phyloP scores from a whole-genome alignment of 2,888 invertebrate species.

The Drosophila quasianomalipes region DNA sequence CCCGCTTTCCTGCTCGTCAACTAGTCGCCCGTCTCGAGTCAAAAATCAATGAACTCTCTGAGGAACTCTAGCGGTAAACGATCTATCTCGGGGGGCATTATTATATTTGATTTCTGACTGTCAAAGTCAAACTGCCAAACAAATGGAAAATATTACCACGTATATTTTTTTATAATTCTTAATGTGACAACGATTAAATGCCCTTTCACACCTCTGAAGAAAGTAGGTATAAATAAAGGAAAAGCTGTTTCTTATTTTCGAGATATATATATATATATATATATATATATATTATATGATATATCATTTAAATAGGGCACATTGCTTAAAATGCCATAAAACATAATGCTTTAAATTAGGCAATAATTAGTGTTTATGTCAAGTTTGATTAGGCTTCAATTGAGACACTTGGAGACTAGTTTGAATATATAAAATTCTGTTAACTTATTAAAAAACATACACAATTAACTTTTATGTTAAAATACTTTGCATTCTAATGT shows the following conservation, averaged over 20 bases:
- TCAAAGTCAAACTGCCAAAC: constrained; percentile 5
- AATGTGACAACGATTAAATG: background rate
- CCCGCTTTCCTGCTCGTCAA: constrained; percentile 10
- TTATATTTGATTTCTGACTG: constrained; percentile 37
- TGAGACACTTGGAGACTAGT: background rate
- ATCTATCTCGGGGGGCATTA: constrained; percentile 64
- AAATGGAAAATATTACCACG: background rate
- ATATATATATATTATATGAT: background rate
- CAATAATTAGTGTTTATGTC: background rate
- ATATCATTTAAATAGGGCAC: background rate
- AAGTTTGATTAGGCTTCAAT: background rate
- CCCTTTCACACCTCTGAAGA: background rate
- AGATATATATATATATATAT: background rate
- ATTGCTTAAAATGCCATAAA: background rate
- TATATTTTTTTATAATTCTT: background rate
- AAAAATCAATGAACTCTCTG: constrained; percentile 78
- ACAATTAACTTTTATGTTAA: too few species aligned
- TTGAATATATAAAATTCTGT: background rate
- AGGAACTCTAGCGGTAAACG: constrained; percentile 62
- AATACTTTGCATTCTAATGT: too few species aligned
- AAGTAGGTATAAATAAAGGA: background rate
- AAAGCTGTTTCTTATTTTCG: background rate
- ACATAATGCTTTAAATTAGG: background rate
- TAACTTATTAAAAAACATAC: too few species aligned
- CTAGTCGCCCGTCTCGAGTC: constrained; percentile 42